Conservation (phyloP, 1,140 invertebrate species). For the Cepaea nemoralis region DNA sequence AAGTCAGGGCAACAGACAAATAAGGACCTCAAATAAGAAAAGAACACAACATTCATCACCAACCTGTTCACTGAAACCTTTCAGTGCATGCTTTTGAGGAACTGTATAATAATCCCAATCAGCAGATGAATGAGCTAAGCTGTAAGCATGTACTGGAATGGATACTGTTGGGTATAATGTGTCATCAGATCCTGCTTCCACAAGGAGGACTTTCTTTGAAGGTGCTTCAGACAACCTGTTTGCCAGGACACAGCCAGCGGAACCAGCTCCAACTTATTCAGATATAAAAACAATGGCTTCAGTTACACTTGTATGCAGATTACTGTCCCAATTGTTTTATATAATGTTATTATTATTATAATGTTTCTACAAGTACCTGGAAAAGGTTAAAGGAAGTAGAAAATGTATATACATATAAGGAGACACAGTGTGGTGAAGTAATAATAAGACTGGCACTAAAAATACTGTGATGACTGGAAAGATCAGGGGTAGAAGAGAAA, state of each 20-base stretch:
- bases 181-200: constrained; percentile 47
- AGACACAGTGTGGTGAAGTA: too few species aligned
- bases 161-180: constrained; percentile 77
- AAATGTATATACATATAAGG: too few species aligned
- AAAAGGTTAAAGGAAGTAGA: too few species aligned
- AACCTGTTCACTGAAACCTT: constrained; percentile 78
- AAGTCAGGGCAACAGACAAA: too few species aligned
- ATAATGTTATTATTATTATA: too few species aligned
- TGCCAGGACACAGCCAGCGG: constrained; percentile 47
- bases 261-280: constrained; percentile 40
- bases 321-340: too few species aligned
- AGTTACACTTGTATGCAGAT: neutral
- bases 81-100: constrained; percentile 84
- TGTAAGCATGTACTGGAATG: constrained; percentile 52
- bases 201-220: constrained; percentile 28
- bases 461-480: too few species aligned
- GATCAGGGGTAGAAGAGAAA: too few species aligned
- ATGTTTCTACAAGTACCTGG: too few species aligned
- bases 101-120: constrained; percentile 95
- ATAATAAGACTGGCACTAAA: too few species aligned
- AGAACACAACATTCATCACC: neutral
- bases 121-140: constrained; percentile 65
- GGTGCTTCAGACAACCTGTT: constrained; percentile 41
- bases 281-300: neutral
- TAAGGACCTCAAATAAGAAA: too few species aligned